Percentiles rank a stretch among this genome's conserved stretches.
Conservation (phyloP, 2,113 vertebrate species). For the Crotalus viridis region DNA sequence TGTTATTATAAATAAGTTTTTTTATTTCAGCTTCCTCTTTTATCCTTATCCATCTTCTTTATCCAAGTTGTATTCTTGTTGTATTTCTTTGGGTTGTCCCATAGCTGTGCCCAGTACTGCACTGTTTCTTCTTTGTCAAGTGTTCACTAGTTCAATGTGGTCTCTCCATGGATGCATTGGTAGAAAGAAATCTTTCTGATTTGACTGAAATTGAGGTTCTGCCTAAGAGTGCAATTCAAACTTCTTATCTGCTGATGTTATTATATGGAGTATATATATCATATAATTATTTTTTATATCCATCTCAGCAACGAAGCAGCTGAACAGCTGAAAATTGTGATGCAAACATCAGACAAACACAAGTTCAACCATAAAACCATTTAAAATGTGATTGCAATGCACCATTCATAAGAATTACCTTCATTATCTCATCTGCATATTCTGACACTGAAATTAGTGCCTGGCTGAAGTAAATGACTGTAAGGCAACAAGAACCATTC, state of each 20-base stretch:
- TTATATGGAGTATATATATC: background rate
- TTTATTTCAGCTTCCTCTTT: no score
- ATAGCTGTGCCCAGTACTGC: no score
- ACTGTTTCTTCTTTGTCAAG: no score
- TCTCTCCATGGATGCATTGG: no score
- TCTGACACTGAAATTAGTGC: conserved; percentile 7
- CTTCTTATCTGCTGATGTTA: background rate
- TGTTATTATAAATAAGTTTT: no score
- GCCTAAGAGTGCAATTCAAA: no score
- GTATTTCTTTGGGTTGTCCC: no score
- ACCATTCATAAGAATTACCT: rapidly evolving
- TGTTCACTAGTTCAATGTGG: no score
- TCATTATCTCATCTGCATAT: background rate
- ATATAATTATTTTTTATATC: background rate
- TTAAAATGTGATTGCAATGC: background rate
- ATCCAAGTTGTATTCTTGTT: no score
- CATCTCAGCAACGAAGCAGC: background rate
- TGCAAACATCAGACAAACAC: background rate
- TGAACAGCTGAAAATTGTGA: background rate
- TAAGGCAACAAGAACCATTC: background rate
- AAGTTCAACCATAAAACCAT: background rate
- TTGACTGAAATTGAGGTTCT: no score
- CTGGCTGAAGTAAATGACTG: background rate
- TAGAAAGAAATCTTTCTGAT: no score
- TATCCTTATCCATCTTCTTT: no score